Conservation (phyloP, 2,113 vertebrate genomes). For the Gambusia holbrooki region DNA sequence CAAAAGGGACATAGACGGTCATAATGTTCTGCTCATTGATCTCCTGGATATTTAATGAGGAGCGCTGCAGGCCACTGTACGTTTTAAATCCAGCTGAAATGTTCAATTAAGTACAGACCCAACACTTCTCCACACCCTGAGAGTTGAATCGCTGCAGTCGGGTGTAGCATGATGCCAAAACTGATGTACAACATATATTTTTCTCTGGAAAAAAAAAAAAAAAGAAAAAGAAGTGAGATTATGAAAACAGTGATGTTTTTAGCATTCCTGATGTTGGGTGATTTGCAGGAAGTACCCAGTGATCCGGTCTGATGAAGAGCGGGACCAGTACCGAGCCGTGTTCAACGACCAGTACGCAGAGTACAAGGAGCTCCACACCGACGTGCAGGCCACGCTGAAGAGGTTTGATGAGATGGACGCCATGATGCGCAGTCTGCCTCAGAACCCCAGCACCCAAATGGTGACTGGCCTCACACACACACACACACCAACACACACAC, state of each 20-base stretch:
- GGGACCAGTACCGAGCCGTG: slow-evolving; percentile 94
- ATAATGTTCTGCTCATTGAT: too few species aligned
- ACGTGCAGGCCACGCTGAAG: slow-evolving; percentile 86
- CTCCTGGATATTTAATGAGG: too few species aligned
- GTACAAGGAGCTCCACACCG: slow-evolving; percentile 93
- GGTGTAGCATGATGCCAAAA: too few species aligned
- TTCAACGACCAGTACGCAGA: slow-evolving; percentile 98
- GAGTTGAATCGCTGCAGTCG: neutral
- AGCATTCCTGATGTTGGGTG: neutral
- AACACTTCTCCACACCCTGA: too few species aligned
- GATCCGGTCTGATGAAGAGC: slow-evolving; percentile 88
- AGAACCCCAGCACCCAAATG: slow-evolving; percentile 79
- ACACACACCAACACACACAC: too few species aligned
- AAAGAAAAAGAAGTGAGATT: neutral
- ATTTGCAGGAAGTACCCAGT: slow-evolving; percentile 89
- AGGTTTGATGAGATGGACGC: slow-evolving; percentile 91
- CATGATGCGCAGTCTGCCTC: slow-evolving; percentile 87
- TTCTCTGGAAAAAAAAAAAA: too few species aligned
- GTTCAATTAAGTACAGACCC: too few species aligned
- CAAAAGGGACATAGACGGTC: too few species aligned
- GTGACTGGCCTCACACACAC: slow-evolving; percentile 65
- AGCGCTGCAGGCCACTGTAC: too few species aligned
- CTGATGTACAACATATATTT: too few species aligned
- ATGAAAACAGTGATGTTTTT: neutral
- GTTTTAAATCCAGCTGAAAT: too few species aligned